Conservation (phyloP, 2,888 invertebrate species). For the Drosophila infuscata region DNA sequence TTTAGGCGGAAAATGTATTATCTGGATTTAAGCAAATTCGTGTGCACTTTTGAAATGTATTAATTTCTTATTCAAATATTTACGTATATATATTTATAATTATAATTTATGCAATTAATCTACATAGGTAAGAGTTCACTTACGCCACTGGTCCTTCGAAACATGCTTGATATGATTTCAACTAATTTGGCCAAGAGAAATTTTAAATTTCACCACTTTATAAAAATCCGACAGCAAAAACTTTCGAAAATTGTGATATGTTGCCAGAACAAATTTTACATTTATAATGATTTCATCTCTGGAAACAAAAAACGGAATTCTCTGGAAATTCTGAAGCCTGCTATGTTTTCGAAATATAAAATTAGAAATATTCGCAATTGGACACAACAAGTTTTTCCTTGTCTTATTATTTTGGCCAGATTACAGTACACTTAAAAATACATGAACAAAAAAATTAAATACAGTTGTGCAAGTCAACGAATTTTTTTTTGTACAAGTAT, state of each 20-base stretch:
- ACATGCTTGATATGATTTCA: not conserved
- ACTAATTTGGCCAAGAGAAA: not conserved
- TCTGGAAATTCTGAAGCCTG: not conserved
- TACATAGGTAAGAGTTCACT: not conserved
- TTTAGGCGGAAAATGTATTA: constrained; percentile 32
- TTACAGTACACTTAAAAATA: not conserved
- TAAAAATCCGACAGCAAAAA: not conserved
- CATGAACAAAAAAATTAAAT: not conserved
- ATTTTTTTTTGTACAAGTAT: not conserved
- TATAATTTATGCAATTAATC: not conserved
- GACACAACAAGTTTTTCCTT: not conserved
- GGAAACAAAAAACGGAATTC: not conserved
- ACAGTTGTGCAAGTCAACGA: not conserved
- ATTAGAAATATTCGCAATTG: not conserved
- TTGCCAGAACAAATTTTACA: not conserved
- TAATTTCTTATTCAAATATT: constrained; percentile 7
- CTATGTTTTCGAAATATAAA: not conserved
- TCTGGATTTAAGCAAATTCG: constrained; percentile 29
- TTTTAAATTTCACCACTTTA: not conserved
- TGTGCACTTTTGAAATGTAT: constrained; percentile 36
- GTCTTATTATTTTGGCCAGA: not conserved
- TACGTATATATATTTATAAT: not conserved
- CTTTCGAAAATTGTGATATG: not conserved
- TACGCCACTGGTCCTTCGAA: not conserved
- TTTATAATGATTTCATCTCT: not conserved